Base-by-base conservation (phyloP, 2,797 vertebrate species). In the Anas bahamensis region DNA sequence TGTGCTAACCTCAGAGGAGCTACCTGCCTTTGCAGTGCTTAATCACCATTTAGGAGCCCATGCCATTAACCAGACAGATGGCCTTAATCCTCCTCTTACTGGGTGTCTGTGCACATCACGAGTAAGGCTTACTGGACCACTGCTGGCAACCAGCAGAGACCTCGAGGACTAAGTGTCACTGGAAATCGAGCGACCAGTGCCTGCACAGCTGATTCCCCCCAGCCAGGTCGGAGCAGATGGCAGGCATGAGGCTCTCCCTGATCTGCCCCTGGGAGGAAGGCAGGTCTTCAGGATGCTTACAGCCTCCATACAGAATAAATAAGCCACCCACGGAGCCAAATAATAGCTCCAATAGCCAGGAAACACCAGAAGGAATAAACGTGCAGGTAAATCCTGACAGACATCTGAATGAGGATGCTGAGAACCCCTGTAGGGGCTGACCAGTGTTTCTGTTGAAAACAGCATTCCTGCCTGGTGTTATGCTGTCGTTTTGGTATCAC, bases 181-280 rank as follows among this genome's bases (percentile, higher is more conserved):
- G 92, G 66, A 73, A 83, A 93, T 0, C 3, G 90, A 94, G 26
- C 22, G 73, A 78, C 59, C 66, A 73, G 73, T 57, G 66, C 79
- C 72, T 81, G 52, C 0, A 0, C 93, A 89, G 89, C 70, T 86
- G 81, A 60, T 92, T 18, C n/a, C 59, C 48, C 70, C 80, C 72
- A 88, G 75, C 44, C 82, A 86, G 75, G 87, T 46, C 79, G 33
- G 70, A 93, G 87, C 96, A 96, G 90, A 92, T 95, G 90, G 92
- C 60, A 88, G 77, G 73, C 1, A 3, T 63, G 82, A 57, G 85
- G 33, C 73, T 88, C 82, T 87, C 82, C 5, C 2, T 91, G 85
- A 83, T 96, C 1, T 1, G 70, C 75, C 75, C 57, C 84, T 78
- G 80, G 52, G 80, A 93, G 88, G 72, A 84, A 60, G 33, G 46